A percentile compares a stretch with the other conserved stretches of the same genome.
phyloP scores from a whole-genome alignment of 2,113 vertebrate genomes.

The Acrocephalus kingi region DNA sequence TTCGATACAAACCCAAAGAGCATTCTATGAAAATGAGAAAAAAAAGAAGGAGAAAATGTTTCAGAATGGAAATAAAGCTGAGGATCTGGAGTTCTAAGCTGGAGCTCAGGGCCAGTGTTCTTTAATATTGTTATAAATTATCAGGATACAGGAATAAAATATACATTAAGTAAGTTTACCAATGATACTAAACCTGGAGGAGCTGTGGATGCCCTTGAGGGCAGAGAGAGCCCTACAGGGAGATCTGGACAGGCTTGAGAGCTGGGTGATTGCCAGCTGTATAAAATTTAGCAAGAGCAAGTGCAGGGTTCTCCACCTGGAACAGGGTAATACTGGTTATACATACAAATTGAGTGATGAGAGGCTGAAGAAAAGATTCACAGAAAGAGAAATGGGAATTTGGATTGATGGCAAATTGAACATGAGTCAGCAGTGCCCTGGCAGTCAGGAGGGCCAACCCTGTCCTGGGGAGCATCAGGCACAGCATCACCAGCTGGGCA shows the following conservation, averaged over 20 bases:
- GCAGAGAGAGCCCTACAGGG: neutral
- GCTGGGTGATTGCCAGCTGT: neutral
- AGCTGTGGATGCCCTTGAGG: neutral
- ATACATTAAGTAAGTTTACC: neutral
- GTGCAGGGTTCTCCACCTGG: neutral
- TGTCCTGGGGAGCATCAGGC: neutral
- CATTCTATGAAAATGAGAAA: neutral
- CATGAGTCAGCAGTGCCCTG: neutral
- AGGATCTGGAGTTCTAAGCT: neutral
- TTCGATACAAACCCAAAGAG: neutral
- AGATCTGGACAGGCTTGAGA: neutral
- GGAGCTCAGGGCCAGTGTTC: neutral
- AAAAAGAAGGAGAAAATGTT: neutral
- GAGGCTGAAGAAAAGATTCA: neutral
- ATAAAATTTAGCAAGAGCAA: neutral
- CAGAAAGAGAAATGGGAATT: neutral
- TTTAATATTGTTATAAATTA: neutral
- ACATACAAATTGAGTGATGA: fast-evolving
- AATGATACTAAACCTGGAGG: neutral
- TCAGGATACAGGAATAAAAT: neutral
- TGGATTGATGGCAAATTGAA: neutral
- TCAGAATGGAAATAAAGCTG: neutral
- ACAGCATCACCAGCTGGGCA: fast-evolving
- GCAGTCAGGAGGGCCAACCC: fast-evolving
- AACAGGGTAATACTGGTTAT: neutral